These are phyloP conservation scores for Paedocypris sp. DNA, from an alignment of 2,113 vertebrate species.

Conservation along the genomic window DNA sequence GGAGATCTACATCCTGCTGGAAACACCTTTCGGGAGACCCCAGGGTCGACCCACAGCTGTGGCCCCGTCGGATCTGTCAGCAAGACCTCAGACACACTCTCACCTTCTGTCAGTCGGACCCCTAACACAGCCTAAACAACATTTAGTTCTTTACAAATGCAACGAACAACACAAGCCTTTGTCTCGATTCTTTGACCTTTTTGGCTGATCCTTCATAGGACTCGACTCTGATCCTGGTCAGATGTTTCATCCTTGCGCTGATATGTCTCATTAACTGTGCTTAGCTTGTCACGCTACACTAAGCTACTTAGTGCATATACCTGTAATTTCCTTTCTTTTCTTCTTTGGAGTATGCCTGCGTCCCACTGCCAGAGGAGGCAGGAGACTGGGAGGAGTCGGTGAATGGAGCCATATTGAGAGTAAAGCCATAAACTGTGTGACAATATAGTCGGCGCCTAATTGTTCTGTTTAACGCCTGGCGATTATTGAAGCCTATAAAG, in stretches of 20 bases:
- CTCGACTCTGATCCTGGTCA: conserved; percentile 11
- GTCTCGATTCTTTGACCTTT: conserved; percentile 11
- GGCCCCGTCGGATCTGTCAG: conserved; percentile 14
- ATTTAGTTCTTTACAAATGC: no score
- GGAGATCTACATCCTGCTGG: conserved; percentile 8
- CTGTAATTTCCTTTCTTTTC: conserved; percentile 27
- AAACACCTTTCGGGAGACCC: conserved; percentile 25
- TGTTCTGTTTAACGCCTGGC: conserved; percentile 66
- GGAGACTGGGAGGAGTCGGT: not conserved
- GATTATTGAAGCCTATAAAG: conserved; percentile 62
- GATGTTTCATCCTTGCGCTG: conserved; percentile 15
- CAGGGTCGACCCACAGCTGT: conserved; percentile 18
- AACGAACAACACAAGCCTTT: no score
- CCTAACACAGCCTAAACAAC: no score
- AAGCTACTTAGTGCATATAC: conserved; percentile 30
- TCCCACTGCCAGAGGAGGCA: not conserved
- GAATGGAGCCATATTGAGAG: conserved; percentile 14
- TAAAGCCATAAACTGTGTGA: conserved; percentile 49
- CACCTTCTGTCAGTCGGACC: conserved; percentile 33
- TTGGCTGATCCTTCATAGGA: not conserved
- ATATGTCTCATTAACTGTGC: conserved; percentile 39
- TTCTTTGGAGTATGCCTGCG: not conserved
- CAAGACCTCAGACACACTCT: conserved; percentile 29
- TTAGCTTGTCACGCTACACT: conserved; percentile 21
- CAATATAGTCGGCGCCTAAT: conserved; percentile 60